phyloP scores from a whole-genome alignment of 1,140 invertebrate species.

The Dendroctonus ponderosae region DNA sequence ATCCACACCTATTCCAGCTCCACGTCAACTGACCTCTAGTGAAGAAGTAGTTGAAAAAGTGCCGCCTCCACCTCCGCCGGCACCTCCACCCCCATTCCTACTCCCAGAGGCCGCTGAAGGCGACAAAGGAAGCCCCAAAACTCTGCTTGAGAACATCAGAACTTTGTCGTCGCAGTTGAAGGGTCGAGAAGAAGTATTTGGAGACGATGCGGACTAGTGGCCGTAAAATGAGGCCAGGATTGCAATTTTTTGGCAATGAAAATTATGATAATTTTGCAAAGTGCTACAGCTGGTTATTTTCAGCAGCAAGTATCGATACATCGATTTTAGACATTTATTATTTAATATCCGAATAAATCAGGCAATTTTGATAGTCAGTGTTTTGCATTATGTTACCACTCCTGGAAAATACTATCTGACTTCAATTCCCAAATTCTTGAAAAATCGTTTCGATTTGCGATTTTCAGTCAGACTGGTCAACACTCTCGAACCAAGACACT shows the following conservation, averaged over 20 bases:
- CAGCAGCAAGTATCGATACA: neutral
- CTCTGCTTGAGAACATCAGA: conserved; percentile 32
- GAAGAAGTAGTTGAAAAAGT: neutral
- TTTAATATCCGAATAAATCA: no score
- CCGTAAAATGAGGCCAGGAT: neutral
- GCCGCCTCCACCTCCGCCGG: conserved; percentile 20
- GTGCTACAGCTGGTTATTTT: neutral
- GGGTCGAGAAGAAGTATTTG: conserved; percentile 33
- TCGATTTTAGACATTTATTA: neutral
- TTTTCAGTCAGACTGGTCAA: no score
- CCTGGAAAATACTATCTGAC: no score
- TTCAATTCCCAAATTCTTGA: no score
- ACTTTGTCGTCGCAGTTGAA: conserved; percentile 27
- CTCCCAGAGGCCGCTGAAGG: neutral
- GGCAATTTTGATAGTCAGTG: no score
- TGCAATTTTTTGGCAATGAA: neutral
- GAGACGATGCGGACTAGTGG: conserved; percentile 3
- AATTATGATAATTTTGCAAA: neutral
- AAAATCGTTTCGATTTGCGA: no score
- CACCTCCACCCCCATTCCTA: neutral
- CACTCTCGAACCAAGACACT: no score
- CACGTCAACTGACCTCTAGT: conserved; percentile 5
- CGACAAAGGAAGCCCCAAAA: conserved; percentile 1
- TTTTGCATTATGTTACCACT: no score
- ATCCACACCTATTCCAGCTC: neutral